These are phyloP conservation scores for Paramisgurnus dabryanus DNA, from an alignment of 2,113 vertebrate genomes.

Conservation along the genomic window DNA sequence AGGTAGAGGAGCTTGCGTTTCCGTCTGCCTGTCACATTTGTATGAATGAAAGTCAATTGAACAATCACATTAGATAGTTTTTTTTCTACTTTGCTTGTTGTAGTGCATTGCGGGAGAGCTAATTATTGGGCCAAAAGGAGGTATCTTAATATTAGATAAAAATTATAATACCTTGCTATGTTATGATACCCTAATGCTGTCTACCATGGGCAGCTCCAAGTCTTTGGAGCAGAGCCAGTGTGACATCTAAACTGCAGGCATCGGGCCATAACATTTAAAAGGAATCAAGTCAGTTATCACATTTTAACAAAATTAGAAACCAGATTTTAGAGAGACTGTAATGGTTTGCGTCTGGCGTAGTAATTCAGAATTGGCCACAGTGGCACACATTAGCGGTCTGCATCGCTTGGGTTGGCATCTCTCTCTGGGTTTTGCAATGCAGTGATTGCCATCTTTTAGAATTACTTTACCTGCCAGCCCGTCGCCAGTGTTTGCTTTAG, in stretches of 20 bases:
- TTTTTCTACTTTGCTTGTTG: no score
- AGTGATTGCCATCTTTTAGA: conserved; percentile 1
- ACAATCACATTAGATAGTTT: no score
- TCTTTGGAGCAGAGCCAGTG: not conserved
- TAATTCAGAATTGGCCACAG: not conserved
- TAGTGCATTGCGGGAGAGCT: no score
- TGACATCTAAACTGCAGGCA: not conserved
- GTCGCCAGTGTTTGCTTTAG: conserved; percentile 27
- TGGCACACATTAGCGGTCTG: conserved; percentile 31
- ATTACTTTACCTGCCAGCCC: not conserved
- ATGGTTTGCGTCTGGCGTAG: not conserved
- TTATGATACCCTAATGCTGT: not conserved
- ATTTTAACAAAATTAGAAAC: not conserved
- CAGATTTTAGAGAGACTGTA: not conserved
- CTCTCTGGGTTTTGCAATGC: conserved; percentile 1
- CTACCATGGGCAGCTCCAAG: no score
- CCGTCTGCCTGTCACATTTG: no score
- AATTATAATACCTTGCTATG: no score
- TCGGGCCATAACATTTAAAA: not conserved
- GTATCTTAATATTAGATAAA: no score
- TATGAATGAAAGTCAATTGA: no score
- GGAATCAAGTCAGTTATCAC: not conserved
- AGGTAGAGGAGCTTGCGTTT: no score
- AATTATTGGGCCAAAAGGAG: no score
- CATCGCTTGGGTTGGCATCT: conserved; percentile 10